A percentile compares a stretch with the other conserved stretches of the same genome.
These are phyloP conservation scores for Neomonachus schauinslandi DNA, from an alignment of 2,113 vertebrate species.

Conservation along the genomic window DNA sequence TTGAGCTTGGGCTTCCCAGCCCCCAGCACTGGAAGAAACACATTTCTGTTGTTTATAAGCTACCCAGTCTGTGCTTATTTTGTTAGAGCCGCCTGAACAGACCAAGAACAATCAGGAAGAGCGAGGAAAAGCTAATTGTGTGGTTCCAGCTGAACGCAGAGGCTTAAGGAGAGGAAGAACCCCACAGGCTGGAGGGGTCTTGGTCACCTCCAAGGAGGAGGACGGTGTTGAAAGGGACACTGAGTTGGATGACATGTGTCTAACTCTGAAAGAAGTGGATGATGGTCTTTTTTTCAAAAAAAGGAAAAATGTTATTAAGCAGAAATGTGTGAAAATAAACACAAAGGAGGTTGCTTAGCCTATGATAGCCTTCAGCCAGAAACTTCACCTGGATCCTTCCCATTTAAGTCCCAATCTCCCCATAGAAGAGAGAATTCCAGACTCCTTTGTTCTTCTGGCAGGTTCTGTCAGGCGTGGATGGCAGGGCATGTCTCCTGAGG, in stretches of 20 bases:
- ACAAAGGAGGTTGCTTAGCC: neutral
- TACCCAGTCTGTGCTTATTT: neutral
- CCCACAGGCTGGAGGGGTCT: neutral
- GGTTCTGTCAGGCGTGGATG: neutral
- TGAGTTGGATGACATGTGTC: neutral
- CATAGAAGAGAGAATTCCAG: neutral
- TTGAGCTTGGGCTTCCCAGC: neutral
- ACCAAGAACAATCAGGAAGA: neutral
- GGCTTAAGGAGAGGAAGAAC: neutral
- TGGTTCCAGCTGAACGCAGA: neutral
- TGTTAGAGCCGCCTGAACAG: too few relatives aligned
- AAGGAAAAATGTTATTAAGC: neutral
- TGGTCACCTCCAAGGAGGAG: neutral
- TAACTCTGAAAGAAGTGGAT: neutral
- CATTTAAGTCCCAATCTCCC: neutral
- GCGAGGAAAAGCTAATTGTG: neutral
- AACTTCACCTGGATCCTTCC: neutral
- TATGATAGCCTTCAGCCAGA: neutral
- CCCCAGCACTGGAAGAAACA: neutral
- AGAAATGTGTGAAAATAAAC: neutral
- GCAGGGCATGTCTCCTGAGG: neutral
- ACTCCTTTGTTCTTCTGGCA: neutral
- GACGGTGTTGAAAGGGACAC: neutral
- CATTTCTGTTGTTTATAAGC: neutral
- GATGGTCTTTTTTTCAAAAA: neutral